Evolutionary conservation across 2,797 vertebrate species (phyloP), one percentile per base, ranked within the genome.

Genomic region (Karalla daura): DNA sequence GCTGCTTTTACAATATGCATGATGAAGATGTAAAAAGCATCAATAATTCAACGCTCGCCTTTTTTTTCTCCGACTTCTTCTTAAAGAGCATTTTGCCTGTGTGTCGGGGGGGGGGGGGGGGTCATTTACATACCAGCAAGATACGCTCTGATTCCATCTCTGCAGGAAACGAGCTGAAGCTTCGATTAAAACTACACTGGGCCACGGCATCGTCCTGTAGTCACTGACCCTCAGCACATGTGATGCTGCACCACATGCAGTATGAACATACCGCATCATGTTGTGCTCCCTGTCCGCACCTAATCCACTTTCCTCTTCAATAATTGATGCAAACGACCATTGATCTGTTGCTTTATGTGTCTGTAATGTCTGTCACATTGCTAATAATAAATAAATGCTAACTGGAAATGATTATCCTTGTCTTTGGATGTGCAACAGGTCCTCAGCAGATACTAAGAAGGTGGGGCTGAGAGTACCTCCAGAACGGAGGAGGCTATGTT

Each of bases 1-100:
- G 65, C 33, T 2, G 8, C 59, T 71, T 74, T 51, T 84, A 82
- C 68, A 87, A 84, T 58, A 86, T 86, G 70, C 55, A 87, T 74
- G 73, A 76, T 46, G 39, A 76, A 75, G 78, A 83, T 68, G 74
- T 66, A 66, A 71, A 76, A 82, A 44, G 14, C 23, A 76, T 86
- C 9, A 70, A 88, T 84, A 81, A 86, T 88, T 89, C 40, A 88
- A 67, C 50, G 8, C 23, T 18, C 5, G 5, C 32, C 54, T 74
- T 78, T 85, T 68, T 49, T 78, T 85, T 70, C n/a, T n/a, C n/a
- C n/a, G n/a, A n/a, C n/a, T n/a, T n/a, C n/a, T n/a, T n/a, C n/a
- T n/a, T 50, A 75, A 23, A 79, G 17, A 61, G 49, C 23, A 45
- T 74, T 51, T 66, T n/a, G n/a, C n/a, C 5, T 47, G 12, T 52